Conservation (phyloP, 2,888 invertebrate species). For the Lamellibrachia columna region DNA sequence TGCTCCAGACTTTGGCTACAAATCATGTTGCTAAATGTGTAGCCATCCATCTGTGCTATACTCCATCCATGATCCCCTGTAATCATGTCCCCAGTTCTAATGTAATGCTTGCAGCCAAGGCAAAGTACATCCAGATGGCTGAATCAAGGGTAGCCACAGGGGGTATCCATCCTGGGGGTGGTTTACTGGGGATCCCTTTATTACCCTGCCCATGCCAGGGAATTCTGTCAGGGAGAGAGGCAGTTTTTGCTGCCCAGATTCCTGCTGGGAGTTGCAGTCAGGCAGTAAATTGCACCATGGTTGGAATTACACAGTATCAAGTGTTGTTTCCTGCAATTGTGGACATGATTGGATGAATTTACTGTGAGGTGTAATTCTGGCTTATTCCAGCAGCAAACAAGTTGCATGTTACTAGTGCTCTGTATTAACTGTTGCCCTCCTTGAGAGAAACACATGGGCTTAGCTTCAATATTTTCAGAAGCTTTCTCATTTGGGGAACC, state of each 20-base stretch:
- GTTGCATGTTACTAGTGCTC: neutral
- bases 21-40: slow-evolving; percentile 16
- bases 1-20: neutral
- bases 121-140: neutral
- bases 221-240: neutral
- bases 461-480: too few relatives aligned
- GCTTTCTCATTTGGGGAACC: too few relatives aligned
- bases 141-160: neutral
- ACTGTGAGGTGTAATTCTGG: neutral
- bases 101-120: neutral
- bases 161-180: neutral
- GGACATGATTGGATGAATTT: neutral
- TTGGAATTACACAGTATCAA: slow-evolving; percentile 11
- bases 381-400: neutral
- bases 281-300: neutral
- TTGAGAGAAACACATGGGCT: too few relatives aligned
- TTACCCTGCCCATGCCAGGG: neutral
- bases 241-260: neutral
- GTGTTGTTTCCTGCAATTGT: neutral
- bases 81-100: neutral
- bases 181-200: neutral
- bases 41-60: neutral
- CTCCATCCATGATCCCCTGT: neutral
- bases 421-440: neutral
- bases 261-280: neutral